Evolutionary conservation across 2,888 invertebrate species (phyloP), one percentile per base, ranked within the genome.

Genomic region (Helicoverpa assulta): DNA sequence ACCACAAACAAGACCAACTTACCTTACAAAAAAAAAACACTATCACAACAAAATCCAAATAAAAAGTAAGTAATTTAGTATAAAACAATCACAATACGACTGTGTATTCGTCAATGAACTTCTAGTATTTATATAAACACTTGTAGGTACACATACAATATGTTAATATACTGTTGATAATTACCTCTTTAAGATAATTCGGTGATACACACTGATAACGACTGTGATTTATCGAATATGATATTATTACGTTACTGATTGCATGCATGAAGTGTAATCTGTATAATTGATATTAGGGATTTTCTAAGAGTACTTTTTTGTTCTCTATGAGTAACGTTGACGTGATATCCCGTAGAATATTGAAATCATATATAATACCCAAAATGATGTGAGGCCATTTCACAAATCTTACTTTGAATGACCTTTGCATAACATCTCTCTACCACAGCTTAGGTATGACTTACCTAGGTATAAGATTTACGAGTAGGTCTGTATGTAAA

Each of bases 131-230:
- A 77, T 73, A 66, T 66, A 59, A 56, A 26, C 26, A 47, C 29
- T 47, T 14, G 14, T 54, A 64, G 26, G 14, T 66, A 57, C 19
- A 43, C 29, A 55, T 50, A 50, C 66, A 51, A 21, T 70, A 56
- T 51, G 40, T 21, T 21, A 65, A 52, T 66, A 19, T 19, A 14
- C 51, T 60, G 5, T 56, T 58, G 73, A 76, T 76, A 62, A 76
- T 72, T 33, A 43, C 52, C 29, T 68, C 72, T 33, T 61, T 63
- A 26, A 66, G 77, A 73, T 77, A 73, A 70, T 66, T 77, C 37
- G 54, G 63, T 64, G 66, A 73, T 77, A 73, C 8, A 51, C n/a
- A 8, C 18, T 16, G 16, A 40, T 73, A 77, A 59, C 70, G 47
- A 53, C 52, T 8, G 33, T 76, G 69, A 76, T 76, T 76, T 56